Base-by-base conservation (phyloP, 2,888 invertebrate genomes). In the Zaprionus obscuricornis region DNA sequence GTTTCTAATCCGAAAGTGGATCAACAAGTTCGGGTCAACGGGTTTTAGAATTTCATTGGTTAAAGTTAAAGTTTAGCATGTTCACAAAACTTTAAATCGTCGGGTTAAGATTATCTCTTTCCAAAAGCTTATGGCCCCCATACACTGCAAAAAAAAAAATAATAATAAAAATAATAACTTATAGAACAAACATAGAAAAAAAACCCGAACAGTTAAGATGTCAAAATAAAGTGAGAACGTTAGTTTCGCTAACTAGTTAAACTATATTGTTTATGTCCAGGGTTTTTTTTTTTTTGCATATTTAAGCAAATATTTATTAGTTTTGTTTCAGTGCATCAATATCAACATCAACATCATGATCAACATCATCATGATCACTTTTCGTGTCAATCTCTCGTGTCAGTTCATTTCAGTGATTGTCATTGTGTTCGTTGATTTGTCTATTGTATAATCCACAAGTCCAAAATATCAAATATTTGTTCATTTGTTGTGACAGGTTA, bases 11-110 rank as follows among this genome's bases (percentile, higher is more conserved):
- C 17, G 36, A 37, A 70, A 71, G 68, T 71, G 71, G 68, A 68
- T 51, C 59, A 59, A 52, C 68, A 10, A 66, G 68, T 71, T 68
- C 66, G 49, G 71, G 69, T 69, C 69, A 69, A 71, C 71, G 69
- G 46, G 69, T 69, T 69, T 69, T 33, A 59, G 66, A 70, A 65
- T 65, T 70, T 16, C 20, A 66, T 47, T 42, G 33, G 34, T 33
- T 24, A 43, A 26, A 24, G 34, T 33, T 24, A 43, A 26, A n/a
- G n/a, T n/a, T n/a, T n/a, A n/a, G 18, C 11, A 20, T 20, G 34
- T 11, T n/a, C 37, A 16, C 31, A 6, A 40, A n/a, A n/a, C n/a
- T n/a, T n/a, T n/a, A n/a, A n/a, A n/a, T n/a, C n/a, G 27, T 42
- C 36, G 29, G 13, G 1, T 46, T 24, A 20, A 39, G 39, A 55